Evolutionary conservation across 2,888 invertebrate genomes (phyloP).

Genomic region (Salticus scenicus): DNA sequence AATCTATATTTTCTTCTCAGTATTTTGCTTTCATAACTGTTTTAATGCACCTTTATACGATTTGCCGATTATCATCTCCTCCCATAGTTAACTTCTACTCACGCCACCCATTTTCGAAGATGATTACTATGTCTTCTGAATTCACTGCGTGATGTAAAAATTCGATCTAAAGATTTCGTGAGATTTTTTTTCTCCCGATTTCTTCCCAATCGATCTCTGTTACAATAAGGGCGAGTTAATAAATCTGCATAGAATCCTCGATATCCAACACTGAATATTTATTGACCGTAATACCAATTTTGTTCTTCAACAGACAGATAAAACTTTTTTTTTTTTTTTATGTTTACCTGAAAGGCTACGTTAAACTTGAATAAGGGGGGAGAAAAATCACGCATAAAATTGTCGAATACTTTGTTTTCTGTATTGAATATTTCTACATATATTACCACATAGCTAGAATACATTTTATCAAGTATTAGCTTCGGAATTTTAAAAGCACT

Average conservation of each 20-base stretch:
- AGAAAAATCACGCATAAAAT: no score
- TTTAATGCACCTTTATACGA: background rate
- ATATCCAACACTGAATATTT: background rate
- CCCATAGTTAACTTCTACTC: background rate
- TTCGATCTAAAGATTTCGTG: background rate
- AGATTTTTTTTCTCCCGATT: conserved; percentile 7
- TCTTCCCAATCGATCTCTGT: background rate
- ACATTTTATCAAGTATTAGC: no score
- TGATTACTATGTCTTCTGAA: background rate
- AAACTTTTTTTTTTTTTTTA: no score
- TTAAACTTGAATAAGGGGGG: no score
- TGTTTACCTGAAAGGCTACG: no score
- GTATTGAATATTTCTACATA: no score
- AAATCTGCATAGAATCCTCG: background rate
- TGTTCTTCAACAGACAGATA: background rate
- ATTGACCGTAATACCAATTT: background rate
- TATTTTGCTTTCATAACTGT: background rate
- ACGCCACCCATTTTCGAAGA: conserved; percentile 1
- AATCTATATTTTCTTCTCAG: background rate
- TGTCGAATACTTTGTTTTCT: no score
- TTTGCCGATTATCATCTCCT: background rate
- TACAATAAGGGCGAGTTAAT: background rate
- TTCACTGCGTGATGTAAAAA: background rate
- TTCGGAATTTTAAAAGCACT: no score
- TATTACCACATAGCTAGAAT: no score